These are phyloP conservation scores for Platorchestia sp. DNA, from an alignment of 1,140 invertebrate species.

Conservation along the genomic window DNA sequence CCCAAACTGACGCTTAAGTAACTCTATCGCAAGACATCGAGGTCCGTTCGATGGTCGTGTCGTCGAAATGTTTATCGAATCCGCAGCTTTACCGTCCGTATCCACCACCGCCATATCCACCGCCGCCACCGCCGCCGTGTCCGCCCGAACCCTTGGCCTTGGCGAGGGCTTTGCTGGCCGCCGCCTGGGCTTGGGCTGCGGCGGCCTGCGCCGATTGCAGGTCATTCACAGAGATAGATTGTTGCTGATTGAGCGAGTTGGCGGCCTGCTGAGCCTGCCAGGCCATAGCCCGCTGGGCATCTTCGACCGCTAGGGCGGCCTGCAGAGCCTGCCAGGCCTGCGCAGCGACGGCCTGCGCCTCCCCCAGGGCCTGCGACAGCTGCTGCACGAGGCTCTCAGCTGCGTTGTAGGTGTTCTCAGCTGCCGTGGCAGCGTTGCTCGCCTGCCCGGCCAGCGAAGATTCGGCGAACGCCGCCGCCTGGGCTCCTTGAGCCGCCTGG, in stretches of 20 bases:
- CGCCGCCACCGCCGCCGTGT: background rate
- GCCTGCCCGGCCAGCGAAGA: slow-evolving; percentile 56
- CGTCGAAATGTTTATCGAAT: background rate
- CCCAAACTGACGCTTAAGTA: background rate
- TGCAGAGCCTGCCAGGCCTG: slow-evolving; percentile 56
- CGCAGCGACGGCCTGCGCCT: slow-evolving; percentile 38
- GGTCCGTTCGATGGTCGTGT: slow-evolving; percentile 25
- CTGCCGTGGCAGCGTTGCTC: slow-evolving; percentile 18
- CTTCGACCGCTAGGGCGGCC: slow-evolving; percentile 5
- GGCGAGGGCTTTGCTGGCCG: slow-evolving; percentile 50
- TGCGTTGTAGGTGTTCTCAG: slow-evolving; percentile 52
- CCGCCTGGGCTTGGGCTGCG: slow-evolving; percentile 34
- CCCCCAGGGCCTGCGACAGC: slow-evolving; percentile 45
- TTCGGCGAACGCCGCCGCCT: slow-evolving; percentile 52
- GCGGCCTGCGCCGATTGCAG: slow-evolving; percentile 57
- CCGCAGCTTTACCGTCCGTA: background rate
- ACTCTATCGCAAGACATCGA: background rate
- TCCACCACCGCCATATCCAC: background rate
- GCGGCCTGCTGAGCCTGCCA: slow-evolving; percentile 13
- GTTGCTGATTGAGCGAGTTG: slow-evolving; percentile 44
- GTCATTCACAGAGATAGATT: slow-evolving; percentile 47
- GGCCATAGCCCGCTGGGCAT: slow-evolving; percentile 32
- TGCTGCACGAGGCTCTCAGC: slow-evolving; percentile 26
- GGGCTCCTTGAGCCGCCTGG: slow-evolving; percentile 49
- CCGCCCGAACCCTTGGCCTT: slow-evolving; percentile 30